Conservation (phyloP, 2,888 invertebrate genomes). For the Acleris cristana region DNA sequence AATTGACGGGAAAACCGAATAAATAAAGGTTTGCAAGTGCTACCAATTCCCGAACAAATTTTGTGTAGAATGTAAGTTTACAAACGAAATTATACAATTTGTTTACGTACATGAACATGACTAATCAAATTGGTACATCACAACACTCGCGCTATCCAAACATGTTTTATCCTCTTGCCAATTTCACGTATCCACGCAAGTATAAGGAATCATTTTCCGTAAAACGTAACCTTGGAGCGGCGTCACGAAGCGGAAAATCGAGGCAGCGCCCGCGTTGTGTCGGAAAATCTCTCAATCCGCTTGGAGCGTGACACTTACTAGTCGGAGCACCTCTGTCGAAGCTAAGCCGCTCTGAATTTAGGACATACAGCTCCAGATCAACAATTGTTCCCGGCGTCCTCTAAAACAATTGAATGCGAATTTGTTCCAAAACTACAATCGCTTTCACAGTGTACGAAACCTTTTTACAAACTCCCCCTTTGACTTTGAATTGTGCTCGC, state of each 20-base stretch:
- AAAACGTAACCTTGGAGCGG: slow-evolving; percentile 52
- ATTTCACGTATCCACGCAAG: slow-evolving; percentile 6
- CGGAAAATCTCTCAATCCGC: slow-evolving; percentile 65
- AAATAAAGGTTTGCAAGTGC: neutral
- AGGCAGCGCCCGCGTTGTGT: slow-evolving; percentile 54
- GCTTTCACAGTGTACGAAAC: neutral
- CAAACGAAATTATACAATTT: neutral
- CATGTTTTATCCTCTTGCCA: neutral
- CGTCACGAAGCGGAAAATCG: slow-evolving; percentile 54
- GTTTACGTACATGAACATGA: neutral
- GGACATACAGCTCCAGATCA: slow-evolving; percentile 47
- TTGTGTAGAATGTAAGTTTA: neutral
- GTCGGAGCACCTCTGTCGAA: slow-evolving; percentile 53
- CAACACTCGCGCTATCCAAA: neutral
- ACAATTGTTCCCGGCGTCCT: slow-evolving; percentile 46
- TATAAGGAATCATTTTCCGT: slow-evolving; percentile 30
- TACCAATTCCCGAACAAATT: neutral
- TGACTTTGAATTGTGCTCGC: neutral
- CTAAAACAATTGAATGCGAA: slow-evolving; percentile 11
- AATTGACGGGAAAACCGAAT: neutral
- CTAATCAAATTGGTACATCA: neutral
- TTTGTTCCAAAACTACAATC: slow-evolving; percentile 3
- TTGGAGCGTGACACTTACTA: slow-evolving; percentile 56
- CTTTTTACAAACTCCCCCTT: neutral
- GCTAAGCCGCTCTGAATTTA: slow-evolving; percentile 60